Conservation (phyloP, 2,113 vertebrate species). For the Alexandromys fortis region DNA sequence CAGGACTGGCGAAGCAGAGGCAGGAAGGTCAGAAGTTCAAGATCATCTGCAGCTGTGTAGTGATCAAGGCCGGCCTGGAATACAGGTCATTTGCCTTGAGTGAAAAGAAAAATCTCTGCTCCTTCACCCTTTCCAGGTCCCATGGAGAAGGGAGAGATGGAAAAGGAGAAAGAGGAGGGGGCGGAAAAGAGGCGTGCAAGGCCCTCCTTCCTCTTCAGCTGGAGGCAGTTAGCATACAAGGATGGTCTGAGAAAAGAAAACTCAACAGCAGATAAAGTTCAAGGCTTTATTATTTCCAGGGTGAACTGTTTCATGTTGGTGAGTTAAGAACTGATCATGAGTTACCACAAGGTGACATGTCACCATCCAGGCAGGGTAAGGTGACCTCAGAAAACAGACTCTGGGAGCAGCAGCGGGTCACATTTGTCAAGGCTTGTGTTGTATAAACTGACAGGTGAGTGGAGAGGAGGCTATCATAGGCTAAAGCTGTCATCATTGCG, state of each 20-base stretch:
- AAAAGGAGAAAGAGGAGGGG: neutral
- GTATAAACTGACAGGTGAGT: neutral
- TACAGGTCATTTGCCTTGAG: neutral
- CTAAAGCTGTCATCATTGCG: neutral
- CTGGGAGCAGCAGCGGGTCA: neutral
- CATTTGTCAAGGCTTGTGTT: neutral
- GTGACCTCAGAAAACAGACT: neutral
- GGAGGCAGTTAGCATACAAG: neutral
- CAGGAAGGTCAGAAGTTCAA: neutral
- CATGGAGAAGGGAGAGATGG: neutral
- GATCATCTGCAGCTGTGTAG: neutral
- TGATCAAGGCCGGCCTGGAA: neutral
- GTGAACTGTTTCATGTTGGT: neutral
- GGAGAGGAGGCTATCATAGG: neutral
- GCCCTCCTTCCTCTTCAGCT: too few species aligned
- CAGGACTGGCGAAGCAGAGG: neutral
- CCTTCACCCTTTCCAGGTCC: neutral
- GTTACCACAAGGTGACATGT: neutral
- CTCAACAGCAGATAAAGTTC: neutral
- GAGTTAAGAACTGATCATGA: neutral
- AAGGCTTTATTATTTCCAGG: neutral
- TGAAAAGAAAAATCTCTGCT: neutral
- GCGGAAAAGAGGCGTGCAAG: neutral
- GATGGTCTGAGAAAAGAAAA: neutral
- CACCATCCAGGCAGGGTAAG: neutral